Percentiles rank a stretch among this genome's conserved stretches.
Conservation (phyloP, 2,113 vertebrate species). For the Catharus fuscescens region DNA sequence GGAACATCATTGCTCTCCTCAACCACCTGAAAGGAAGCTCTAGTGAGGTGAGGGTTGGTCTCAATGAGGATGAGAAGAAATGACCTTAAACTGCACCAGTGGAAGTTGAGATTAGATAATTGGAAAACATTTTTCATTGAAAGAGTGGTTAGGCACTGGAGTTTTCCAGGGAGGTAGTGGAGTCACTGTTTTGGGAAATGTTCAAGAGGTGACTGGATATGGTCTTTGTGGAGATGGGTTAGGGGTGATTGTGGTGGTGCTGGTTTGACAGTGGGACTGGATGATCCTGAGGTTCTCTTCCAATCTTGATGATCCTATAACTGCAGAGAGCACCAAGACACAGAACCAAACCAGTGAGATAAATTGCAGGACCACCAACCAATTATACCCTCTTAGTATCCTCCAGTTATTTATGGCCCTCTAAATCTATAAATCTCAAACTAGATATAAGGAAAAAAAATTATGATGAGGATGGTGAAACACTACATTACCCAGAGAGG, state of each 20-base stretch:
- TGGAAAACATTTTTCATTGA: neutral
- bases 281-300: neutral
- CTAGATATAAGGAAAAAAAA: neutral
- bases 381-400: neutral
- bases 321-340: neutral
- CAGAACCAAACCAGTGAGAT: neutral
- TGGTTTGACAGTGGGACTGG: neutral
- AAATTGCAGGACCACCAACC: neutral
- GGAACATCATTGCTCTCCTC: neutral
- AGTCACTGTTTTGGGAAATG: neutral
- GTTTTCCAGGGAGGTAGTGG: neutral
- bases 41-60: neutral
- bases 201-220: neutral
- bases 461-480: neutral
- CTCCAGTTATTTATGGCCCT: neutral
- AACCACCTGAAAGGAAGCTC: neutral
- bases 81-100: neutral
- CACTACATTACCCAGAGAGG: neutral
- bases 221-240: neutral
- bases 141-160: neutral
- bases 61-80: neutral
- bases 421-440: neutral
- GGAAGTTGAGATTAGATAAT: neutral
- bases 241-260: neutral
- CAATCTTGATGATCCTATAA: neutral